phyloP scores from a whole-genome alignment of 2,113 vertebrate species.

The Tupaia chinensis region DNA sequence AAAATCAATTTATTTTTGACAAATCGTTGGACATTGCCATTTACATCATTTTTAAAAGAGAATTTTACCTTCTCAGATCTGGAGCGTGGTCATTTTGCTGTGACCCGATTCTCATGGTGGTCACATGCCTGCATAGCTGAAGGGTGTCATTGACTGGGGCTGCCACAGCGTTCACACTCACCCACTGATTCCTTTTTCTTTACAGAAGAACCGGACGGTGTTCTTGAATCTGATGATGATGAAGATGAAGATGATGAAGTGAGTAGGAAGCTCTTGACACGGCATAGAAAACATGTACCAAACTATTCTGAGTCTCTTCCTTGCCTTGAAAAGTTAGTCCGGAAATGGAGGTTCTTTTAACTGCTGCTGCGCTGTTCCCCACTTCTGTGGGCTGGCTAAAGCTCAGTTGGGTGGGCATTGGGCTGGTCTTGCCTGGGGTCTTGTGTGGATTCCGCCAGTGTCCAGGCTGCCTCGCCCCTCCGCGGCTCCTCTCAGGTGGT shows the following conservation, averaged over 20 bases:
- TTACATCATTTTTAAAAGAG: no score
- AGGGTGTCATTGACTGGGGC: background rate
- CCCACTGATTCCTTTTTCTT: slow-evolving; percentile 15
- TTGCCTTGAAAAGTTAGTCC: background rate
- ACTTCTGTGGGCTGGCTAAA: background rate
- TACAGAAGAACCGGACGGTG: slow-evolving; percentile 90
- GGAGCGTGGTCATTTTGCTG: no score
- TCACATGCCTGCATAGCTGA: fast-evolving
- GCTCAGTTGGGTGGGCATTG: background rate
- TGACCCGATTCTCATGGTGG: background rate
- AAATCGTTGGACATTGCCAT: no score
- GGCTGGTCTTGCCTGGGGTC: background rate
- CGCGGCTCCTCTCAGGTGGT: background rate
- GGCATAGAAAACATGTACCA: background rate
- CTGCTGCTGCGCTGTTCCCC: background rate
- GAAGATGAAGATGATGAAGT: slow-evolving; percentile 96
- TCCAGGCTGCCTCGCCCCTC: background rate
- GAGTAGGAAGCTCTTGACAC: slow-evolving; percentile 76
- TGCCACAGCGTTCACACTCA: background rate
- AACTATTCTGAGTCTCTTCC: background rate
- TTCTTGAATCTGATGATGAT: slow-evolving; percentile 94
- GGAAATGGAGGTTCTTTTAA: background rate
- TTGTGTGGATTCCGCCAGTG: background rate
- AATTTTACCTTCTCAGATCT: no score
- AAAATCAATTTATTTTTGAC: no score